Percentiles rank a stretch among this genome's conserved stretches.
Evolutionary conservation across 2,797 vertebrate species (phyloP).

Genomic region (Enteromius viviparus): DNA sequence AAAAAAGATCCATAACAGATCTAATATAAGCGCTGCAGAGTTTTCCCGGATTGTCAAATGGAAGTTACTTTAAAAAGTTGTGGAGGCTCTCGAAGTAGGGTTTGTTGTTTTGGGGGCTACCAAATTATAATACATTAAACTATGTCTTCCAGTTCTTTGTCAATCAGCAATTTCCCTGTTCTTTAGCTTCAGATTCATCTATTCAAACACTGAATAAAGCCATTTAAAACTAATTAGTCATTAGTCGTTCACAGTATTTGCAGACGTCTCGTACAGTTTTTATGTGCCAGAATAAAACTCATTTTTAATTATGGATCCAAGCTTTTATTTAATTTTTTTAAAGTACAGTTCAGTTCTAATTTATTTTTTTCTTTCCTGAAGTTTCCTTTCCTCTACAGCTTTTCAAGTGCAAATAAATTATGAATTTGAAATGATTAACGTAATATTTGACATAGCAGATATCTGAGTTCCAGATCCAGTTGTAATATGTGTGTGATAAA

Average conservation of each 20-base stretch:
- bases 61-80: neutral
- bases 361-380: neutral
- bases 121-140: neutral
- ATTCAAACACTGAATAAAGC: neutral
- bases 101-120: neutral
- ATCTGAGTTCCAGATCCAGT: neutral
- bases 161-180: neutral
- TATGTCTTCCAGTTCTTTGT: neutral
- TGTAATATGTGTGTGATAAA: neutral
- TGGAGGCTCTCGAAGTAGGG: neutral
- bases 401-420: neutral
- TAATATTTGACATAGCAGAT: neutral
- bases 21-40: neutral
- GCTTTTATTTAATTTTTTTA: constrained; percentile 1
- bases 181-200: neutral
- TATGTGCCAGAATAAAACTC: neutral
- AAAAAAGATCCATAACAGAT: neutral
- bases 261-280: neutral
- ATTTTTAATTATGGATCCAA: neutral
- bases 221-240: neutral
- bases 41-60: neutral
- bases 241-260: neutral
- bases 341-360: neutral
- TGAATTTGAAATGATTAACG: neutral
- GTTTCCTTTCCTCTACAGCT: neutral